Base-by-base conservation (phyloP, 2,888 invertebrate genomes). In the Drosophila lutescens region DNA sequence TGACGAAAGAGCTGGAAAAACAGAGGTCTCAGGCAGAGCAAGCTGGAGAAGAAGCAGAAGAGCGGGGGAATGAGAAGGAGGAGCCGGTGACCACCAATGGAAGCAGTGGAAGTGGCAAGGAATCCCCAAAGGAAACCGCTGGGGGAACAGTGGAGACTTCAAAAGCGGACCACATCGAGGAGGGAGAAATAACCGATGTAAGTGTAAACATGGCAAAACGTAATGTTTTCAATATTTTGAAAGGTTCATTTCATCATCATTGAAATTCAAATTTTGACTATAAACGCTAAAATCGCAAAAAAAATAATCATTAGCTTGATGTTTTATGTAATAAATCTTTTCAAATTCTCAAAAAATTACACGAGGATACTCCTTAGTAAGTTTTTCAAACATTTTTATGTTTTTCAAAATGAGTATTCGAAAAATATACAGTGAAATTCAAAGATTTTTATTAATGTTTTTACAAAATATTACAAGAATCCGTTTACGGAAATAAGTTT, bases 101-200 rank as follows among this genome's bases (percentile, higher is more conserved):
- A 1, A 61, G 70, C 51, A 50, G 26, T 20, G 20, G 26, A 26
- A 26, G 2, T 20, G 20, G 20, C 36, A 2, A 78, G 5, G 34
- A 46, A 4, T 51, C 12, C 44, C n/a, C 55, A 9, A 38, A 0
- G 4, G 23, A 12, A 41, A 30, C 36, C 59, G 65, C 43, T 47
- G 40, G 15, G 30, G 63, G 7, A 5, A 4, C 43, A 32, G 26
- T 23, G 38, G 47, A 66, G 7, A 44, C 79, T 0, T 43, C 69
- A 4, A 17, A 9, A 5, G 20, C 17, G 17, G 62, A 63, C 40
- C 72, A 72, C 72, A 71, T 71, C 12, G 88, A 84, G 38, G 83
- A 84, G 36, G 83, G 83, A 8, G 83, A 84, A 78, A 86, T 84
- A 40, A 76, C 70, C 2, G 83, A 84, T 30, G 83, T 83, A 57